Percentiles rank a stretch among this genome's conserved stretches.
phyloP scores from a whole-genome alignment of 2,888 invertebrate species.

The Troides aeacus region DNA sequence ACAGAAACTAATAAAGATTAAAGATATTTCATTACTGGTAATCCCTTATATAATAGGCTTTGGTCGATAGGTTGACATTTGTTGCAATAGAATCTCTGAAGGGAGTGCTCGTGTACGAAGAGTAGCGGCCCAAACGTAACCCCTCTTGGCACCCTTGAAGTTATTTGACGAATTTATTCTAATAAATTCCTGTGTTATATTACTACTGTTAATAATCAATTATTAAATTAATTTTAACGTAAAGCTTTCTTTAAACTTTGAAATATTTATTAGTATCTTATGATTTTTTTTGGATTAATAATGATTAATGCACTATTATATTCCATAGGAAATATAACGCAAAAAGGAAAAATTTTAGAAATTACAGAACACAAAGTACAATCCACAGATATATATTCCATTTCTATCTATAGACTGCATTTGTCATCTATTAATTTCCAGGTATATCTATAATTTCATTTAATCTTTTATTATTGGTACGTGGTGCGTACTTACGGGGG shows the following conservation, averaged over 20 bases:
- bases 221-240: neutral
- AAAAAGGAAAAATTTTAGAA: too few species aligned
- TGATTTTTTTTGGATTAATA: too few species aligned
- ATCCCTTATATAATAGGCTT: conserved; percentile 73
- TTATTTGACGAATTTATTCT: conserved; percentile 6
- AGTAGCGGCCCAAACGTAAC: conserved; percentile 37
- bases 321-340: too few species aligned
- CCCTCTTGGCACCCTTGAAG: conserved; percentile 35
- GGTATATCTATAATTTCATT: too few species aligned
- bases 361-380: too few species aligned
- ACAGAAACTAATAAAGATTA: conserved; percentile 70
- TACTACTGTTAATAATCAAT: neutral
- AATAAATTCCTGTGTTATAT: neutral
- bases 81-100: conserved; percentile 49
- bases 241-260: neutral
- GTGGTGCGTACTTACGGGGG: too few species aligned
- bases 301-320: too few species aligned
- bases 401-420: too few species aligned
- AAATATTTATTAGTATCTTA: neutral
- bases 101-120: conserved; percentile 37
- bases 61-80: conserved; percentile 67
- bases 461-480: too few species aligned
- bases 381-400: too few species aligned
- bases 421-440: too few species aligned
- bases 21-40: conserved; percentile 77